Percentiles rank a stretch among this genome's conserved stretches.
Conservation (phyloP, 2,888 invertebrate genomes). For the Drosophila histrio region DNA sequence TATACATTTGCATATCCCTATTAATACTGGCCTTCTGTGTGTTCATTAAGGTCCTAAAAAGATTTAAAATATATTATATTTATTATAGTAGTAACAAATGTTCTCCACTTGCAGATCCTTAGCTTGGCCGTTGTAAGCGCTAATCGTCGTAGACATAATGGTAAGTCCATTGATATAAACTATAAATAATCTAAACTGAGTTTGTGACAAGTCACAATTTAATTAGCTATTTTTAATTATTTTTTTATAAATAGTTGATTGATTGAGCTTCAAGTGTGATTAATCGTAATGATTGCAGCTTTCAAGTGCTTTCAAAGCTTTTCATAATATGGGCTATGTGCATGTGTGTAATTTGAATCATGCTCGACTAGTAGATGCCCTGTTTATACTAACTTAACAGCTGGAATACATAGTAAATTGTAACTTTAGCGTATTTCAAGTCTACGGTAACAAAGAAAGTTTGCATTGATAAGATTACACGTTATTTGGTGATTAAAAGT, state of each 20-base stretch:
- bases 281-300: background rate
- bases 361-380: no score
- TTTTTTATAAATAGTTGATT: background rate
- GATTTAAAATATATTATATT: no score
- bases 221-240: background rate
- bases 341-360: background rate
- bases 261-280: background rate
- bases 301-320: background rate
- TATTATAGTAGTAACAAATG: background rate
- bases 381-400: no score
- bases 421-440: no score
- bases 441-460: no score
- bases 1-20: constrained; percentile 32
- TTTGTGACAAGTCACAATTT: background rate
- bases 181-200: background rate
- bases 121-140: constrained; percentile 2
- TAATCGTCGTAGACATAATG: constrained; percentile 9
- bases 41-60: constrained; percentile 40
- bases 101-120: constrained; percentile 26
- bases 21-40: constrained; percentile 22
- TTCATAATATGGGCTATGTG: background rate
- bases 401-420: no score
- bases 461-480: no score
- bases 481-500: no score
- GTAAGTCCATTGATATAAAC: constrained; percentile 13